These are phyloP conservation scores for Myotis vivesi DNA, from an alignment of 2,797 vertebrate genomes.

Conservation along the genomic window DNA sequence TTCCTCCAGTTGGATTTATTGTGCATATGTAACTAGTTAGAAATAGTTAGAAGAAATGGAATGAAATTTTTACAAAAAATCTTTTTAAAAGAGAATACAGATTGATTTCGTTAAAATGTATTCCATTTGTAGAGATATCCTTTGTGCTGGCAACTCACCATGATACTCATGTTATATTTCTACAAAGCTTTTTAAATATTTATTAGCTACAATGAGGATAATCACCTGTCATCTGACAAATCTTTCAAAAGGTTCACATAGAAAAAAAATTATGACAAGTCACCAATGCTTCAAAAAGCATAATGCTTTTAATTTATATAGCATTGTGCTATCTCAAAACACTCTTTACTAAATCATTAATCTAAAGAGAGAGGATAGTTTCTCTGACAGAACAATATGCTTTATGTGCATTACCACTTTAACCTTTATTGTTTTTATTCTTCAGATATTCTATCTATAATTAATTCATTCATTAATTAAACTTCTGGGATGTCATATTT, in stretches of 20 bases:
- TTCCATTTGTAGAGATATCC: background rate
- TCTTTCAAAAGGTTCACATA: background rate
- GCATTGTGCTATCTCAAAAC: background rate
- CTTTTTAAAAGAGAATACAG: slow-evolving; percentile 7
- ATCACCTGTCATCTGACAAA: background rate
- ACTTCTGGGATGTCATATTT: background rate
- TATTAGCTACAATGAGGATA: background rate
- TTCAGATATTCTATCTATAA: background rate
- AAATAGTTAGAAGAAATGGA: slow-evolving; percentile 23
- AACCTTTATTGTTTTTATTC: background rate
- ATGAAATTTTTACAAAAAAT: background rate
- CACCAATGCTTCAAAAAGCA: background rate
- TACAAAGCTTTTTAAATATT: background rate
- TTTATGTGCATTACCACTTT: background rate
- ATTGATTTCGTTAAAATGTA: slow-evolving; percentile 13
- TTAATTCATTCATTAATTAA: background rate
- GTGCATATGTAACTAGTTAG: background rate
- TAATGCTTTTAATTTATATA: background rate
- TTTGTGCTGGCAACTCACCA: background rate
- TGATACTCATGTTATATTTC: background rate
- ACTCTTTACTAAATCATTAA: background rate
- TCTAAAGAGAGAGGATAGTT: background rate
- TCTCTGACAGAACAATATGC: background rate
- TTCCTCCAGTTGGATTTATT: background rate
- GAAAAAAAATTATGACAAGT: background rate